phyloP scores from a whole-genome alignment of 2,888 invertebrate genomes.

The Tiphia femorata region DNA sequence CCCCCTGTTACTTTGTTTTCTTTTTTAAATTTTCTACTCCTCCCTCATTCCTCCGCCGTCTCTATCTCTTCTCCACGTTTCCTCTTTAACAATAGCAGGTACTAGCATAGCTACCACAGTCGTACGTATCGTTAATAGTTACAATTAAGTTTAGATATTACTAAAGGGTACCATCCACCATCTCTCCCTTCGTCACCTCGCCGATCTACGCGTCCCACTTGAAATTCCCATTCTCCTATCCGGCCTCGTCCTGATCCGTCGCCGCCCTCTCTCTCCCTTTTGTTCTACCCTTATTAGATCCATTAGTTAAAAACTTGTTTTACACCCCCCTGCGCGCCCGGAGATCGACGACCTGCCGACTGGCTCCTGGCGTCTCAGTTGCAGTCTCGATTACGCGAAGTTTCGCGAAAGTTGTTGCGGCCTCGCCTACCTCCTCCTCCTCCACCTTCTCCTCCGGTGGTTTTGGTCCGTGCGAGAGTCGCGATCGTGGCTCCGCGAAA shows the following conservation, averaged over 20 bases:
- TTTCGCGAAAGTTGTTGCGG: neutral
- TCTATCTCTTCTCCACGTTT: slow-evolving; percentile 28
- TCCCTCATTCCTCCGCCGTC: slow-evolving; percentile 8
- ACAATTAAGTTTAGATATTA: slow-evolving; percentile 65
- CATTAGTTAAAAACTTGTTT: slow-evolving; percentile 39
- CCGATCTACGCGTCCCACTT: slow-evolving; percentile 8
- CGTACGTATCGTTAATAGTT: slow-evolving; percentile 69
- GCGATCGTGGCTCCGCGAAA: too few species aligned
- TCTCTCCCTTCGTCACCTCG: slow-evolving; percentile 15
- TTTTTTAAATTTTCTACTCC: slow-evolving; percentile 16
- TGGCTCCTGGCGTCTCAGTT: too few species aligned
- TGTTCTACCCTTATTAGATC: slow-evolving; percentile 37
- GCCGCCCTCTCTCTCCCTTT: neutral
- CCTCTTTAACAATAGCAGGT: slow-evolving; percentile 69
- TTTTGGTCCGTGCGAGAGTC: too few species aligned
- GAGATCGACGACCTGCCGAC: slow-evolving; percentile 34
- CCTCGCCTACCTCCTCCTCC: neutral
- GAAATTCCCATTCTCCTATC: slow-evolving; percentile 4
- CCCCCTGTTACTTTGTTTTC: slow-evolving; percentile 4
- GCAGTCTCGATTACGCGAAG: too few species aligned
- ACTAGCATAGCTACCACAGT: slow-evolving; percentile 71
- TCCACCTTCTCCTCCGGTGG: too few species aligned
- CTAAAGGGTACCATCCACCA: slow-evolving; percentile 48
- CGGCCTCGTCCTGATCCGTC: slow-evolving; percentile 8
- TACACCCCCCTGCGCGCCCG: slow-evolving; percentile 30